These are phyloP conservation scores for Enteromius mattozi DNA, from an alignment of 2,797 vertebrate species.

Conservation along the genomic window DNA sequence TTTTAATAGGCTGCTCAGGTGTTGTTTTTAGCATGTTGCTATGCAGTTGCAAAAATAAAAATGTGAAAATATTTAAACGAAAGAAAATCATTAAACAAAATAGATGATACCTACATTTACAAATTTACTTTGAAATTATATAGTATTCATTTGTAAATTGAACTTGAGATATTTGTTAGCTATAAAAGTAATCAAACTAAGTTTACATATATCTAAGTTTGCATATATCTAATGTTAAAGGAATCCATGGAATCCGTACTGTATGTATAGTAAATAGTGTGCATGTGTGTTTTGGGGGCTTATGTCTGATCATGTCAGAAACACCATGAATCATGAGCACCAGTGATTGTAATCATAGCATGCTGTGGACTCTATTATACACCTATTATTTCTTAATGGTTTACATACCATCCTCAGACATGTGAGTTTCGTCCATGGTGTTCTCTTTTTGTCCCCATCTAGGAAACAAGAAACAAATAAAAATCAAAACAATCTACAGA, in stretches of 20 bases:
- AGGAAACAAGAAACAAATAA: not conserved
- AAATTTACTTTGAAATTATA: not conserved
- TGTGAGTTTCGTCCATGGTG: not conserved
- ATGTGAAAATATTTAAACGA: fast-evolving
- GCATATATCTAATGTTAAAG: not conserved
- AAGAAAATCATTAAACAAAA: not conserved
- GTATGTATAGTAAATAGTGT: not conserved
- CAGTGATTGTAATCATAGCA: not conserved
- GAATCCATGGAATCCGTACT: not conserved
- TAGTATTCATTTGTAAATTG: not conserved
- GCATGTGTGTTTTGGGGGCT: not conserved
- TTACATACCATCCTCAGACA: not conserved
- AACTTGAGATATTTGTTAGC: not conserved
- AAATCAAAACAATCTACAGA: not conserved
- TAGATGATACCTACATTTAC: not conserved
- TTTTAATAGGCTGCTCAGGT: not conserved
- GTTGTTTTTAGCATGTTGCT: not conserved
- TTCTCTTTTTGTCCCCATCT: slow-evolving; percentile 1
- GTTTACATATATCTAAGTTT: not conserved
- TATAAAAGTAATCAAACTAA: not conserved
- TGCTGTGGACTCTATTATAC: not conserved
- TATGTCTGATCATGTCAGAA: not conserved
- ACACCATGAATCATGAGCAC: not conserved
- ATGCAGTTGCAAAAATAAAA: not conserved
- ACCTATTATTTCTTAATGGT: not conserved